Conservation (phyloP, 2,888 invertebrate species). For the Eupithecia subfuscata region DNA sequence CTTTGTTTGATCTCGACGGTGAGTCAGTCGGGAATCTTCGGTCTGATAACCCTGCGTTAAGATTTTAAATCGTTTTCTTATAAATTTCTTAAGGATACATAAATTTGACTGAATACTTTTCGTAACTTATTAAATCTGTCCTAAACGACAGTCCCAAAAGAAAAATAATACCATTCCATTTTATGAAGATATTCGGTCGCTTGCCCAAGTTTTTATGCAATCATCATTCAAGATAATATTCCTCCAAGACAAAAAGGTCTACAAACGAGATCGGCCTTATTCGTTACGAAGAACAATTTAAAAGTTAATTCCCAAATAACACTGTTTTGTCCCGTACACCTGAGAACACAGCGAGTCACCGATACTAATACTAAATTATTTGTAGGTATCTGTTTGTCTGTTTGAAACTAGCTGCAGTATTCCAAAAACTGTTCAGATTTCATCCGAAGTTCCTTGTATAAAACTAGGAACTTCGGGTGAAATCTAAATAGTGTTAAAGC, state of each 20-base stretch:
- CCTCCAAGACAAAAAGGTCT: constrained; percentile 9
- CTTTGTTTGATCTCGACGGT: neutral
- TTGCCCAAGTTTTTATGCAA: constrained; percentile 7
- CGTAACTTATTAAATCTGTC: neutral
- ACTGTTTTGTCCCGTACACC: constrained; percentile 24
- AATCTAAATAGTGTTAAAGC: neutral
- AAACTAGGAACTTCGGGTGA: neutral
- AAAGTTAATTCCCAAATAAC: constrained; percentile 30
- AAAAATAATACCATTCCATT: constrained; percentile 1
- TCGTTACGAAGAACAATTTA: constrained; percentile 25
- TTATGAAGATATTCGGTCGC: constrained; percentile 7
- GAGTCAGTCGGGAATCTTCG: neutral
- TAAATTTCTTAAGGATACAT: neutral
- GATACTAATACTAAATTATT: constrained; percentile 4
- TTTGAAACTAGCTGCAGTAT: neutral
- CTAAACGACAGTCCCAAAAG: constrained; percentile 8
- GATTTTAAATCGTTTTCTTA: neutral
- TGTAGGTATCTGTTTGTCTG: neutral
- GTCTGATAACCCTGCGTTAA: neutral
- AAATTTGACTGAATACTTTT: neutral
- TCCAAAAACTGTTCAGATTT: neutral
- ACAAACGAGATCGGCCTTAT: constrained; percentile 14
- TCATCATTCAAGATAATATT: constrained; percentile 14
- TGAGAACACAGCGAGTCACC: constrained; percentile 17
- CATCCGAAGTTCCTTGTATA: neutral